Percentiles rank a stretch among this genome's conserved stretches.
phyloP scores from a whole-genome alignment of 2,113 vertebrate species.

The Spea multiplicata region DNA sequence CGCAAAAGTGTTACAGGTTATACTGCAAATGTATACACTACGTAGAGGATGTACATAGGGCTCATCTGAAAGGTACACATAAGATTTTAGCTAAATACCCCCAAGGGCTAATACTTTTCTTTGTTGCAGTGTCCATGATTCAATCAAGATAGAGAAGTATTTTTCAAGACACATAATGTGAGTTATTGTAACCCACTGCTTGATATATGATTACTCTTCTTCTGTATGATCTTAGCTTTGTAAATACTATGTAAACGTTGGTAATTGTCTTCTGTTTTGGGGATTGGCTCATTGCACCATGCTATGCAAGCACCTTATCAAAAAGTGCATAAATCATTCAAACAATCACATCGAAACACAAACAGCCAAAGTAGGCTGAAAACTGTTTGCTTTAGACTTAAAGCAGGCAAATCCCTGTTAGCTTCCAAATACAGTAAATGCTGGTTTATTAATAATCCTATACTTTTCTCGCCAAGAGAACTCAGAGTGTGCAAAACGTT shows the following conservation, averaged over 20 bases:
- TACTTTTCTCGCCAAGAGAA: too few relatives aligned
- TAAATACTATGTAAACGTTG: conserved; percentile 39
- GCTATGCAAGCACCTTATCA: conserved; percentile 43
- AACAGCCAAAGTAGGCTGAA: conserved; percentile 36
- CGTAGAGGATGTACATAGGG: not conserved
- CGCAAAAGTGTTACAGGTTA: too few relatives aligned
- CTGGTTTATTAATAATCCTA: conserved; percentile 12
- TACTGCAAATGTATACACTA: too few relatives aligned
- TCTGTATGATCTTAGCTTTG: conserved; percentile 31
- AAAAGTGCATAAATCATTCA: conserved; percentile 40
- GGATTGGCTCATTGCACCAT: conserved; percentile 30
- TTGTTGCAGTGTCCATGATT: conserved; percentile 15
- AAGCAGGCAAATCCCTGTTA: not conserved
- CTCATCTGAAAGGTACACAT: not conserved
- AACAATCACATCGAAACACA: conserved; percentile 46
- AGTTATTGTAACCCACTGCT: conserved; percentile 4
- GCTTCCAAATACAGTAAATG: conserved; percentile 9
- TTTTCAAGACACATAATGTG: conserved; percentile 12
- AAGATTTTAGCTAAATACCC: not conserved
- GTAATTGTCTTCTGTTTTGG: conserved; percentile 41
- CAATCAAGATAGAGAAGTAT: conserved; percentile 4
- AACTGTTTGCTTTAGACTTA: conserved; percentile 37
- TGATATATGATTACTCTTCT: conserved; percentile 13
- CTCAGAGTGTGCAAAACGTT: too few relatives aligned
- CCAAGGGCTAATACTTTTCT: not conserved